Evolutionary conservation across 2,797 vertebrate species (phyloP), one percentile per base, ranked within the genome.

Genomic region (Falco concolor): DNA sequence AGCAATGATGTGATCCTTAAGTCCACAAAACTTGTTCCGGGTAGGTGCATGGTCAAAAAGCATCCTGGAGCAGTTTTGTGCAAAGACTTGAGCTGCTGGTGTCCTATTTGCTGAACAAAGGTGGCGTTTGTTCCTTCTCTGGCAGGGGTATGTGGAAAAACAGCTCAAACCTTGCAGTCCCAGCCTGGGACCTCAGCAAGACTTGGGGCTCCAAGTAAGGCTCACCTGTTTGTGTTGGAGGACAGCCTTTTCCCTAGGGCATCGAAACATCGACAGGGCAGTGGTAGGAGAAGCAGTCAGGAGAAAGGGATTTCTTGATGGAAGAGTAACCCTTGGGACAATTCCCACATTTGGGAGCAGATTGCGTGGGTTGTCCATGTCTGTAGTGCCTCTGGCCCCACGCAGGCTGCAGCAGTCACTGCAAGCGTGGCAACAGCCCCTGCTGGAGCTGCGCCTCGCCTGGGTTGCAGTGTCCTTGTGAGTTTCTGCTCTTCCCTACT

Each of bases 361-460:
- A 63, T 42, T 13, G 16, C 7, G 0, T 28, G 68, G 22, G 8
- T 53, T 70, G 28, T 47, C 30, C 2, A 3, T 6, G 28, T 5
- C 12, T 5, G 4, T 28, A 64, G 56, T 38, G 5, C 12, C 30
- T 63, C 27, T 27, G 45, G 22, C 16, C 19, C 13, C 61, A 18
- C 63, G 12, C 2, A 12, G 79, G 27, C 40, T 7, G 30, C 79
- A 61, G 54, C 12, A 53, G 21, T 28, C 1, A 3, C 53, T 34
- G 34, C 2, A 3, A 68, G 52, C 12, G 7, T 11, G 49, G 40
- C 61, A 47, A 25, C 42, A 80, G 36, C 24, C 13, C 52, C 28
- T 44, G 15, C 8, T 3, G 2, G 40, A 73, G 54, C 13, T 4
- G 30, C 1, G 2, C n/a, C 23, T 30, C n/a, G 5, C 34, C 28